Base-by-base conservation (phyloP, 1,140 invertebrate species). In the Cardiocondyla obscurior region DNA sequence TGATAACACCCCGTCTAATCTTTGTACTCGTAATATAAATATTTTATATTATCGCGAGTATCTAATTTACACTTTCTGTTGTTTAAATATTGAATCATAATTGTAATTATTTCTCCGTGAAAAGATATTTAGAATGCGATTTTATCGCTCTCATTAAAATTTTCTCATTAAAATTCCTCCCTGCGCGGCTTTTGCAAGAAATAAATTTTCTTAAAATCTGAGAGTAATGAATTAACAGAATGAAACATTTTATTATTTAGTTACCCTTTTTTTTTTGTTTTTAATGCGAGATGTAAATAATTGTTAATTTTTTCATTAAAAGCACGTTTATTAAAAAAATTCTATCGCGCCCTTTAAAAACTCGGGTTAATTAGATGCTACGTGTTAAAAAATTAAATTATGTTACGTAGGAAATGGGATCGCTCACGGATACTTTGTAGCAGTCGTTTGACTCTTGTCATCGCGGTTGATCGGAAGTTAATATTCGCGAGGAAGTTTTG, bases 1-100 rank as follows among this genome's bases (percentile, higher is more conserved):
- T n/a, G 19, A 65, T 65, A 39, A 65, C 51, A 65, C 39, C 53
- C 53, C 1, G 14, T 19, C 10, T 67, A 77, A 51, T 64, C 51
- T 36, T 10, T 12, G 0, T 10, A n/a, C 42, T 14, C 0, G 0
- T n/a, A 22, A 16, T 0, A 7, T 1, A 28, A 58, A 14, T 36
- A 30, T 16, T 33, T 16, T 12, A 25, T 12, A 51, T 6, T 51
- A 4, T 4, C 5, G 28, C 7, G 2, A 49, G 10, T 2, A 7
- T 0, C 25, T 44, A 14, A 19, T 58, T 14, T 4, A 3, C 16
- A 49, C 44, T 49, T 74, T 60, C 5, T 42, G 16, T 14, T 46
- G 1, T 25, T 74, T 25, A 33, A 51, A 33, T n/a, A 33, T 33
- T 33, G 12, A 69, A 30, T 19, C 5, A 6, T 69, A 3, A 5